Evolutionary conservation across 1,140 invertebrate species (phyloP).

Genomic region (Drosophila sechellia): DNA sequence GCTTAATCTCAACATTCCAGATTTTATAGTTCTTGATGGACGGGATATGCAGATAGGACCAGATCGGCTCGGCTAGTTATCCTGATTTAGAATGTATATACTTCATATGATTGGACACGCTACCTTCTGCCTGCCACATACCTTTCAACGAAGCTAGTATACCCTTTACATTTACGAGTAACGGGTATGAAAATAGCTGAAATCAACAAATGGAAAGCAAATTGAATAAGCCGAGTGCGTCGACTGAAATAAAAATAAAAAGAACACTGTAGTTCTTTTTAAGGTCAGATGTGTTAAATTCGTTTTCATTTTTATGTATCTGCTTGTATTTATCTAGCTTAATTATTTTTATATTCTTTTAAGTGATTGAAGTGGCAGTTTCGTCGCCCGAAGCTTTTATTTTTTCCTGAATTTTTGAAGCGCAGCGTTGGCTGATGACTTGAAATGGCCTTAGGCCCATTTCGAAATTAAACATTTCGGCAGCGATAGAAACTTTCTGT

Average conservation of each 20-base stretch:
- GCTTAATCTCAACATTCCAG: too few relatives aligned
- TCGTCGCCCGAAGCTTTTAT: neutral
- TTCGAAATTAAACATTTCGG: constrained; percentile 71
- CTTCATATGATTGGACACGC: too few relatives aligned
- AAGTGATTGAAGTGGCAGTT: neutral
- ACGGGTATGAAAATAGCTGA: neutral
- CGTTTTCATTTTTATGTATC: too few relatives aligned
- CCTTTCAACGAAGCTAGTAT: too few relatives aligned
- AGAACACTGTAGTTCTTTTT: too few relatives aligned
- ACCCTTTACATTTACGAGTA: too few relatives aligned
- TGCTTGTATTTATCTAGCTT: neutral
- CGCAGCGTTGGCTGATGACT: constrained; percentile 30
- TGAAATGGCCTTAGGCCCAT: constrained; percentile 48
- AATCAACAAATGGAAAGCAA: constrained; percentile 25
- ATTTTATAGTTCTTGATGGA: too few relatives aligned
- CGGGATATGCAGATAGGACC: too few relatives aligned
- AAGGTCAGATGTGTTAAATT: too few relatives aligned
- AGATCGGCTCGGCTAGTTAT: too few relatives aligned
- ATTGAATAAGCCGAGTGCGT: constrained; percentile 7
- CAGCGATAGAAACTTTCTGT: constrained; percentile 43
- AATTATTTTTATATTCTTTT: neutral
- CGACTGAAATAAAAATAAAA: constrained; percentile 2
- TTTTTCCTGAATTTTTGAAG: neutral
- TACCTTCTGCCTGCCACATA: too few relatives aligned
- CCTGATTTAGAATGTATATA: too few relatives aligned